Conservation (phyloP, 2,888 invertebrate genomes). For the Pollenia labialis region DNA sequence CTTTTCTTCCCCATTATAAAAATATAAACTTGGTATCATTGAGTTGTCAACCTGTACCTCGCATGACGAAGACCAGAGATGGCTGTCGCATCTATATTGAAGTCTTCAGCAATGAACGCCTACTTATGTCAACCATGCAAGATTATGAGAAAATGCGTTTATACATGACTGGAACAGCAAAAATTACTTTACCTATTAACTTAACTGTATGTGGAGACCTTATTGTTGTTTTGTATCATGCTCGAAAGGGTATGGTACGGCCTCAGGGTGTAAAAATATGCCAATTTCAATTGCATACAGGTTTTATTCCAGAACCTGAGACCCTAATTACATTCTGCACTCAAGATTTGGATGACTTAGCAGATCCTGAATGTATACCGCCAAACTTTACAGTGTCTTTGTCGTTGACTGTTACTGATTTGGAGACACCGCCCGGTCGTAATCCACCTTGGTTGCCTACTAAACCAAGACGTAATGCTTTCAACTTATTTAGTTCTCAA, state of each 20-base stretch:
- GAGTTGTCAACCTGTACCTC: conserved; percentile 93
- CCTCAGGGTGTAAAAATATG: conserved; percentile 94
- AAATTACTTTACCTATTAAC: conserved; percentile 89
- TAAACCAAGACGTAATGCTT: conserved; percentile 85
- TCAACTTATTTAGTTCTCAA: conserved; percentile 88
- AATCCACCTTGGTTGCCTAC: conserved; percentile 91
- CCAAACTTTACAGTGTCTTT: conserved; percentile 89
- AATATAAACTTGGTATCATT: conserved; percentile 92
- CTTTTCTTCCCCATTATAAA: conserved; percentile 91
- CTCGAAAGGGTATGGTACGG: conserved; percentile 91
- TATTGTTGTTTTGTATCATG: conserved; percentile 91
- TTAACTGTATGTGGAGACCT: conserved; percentile 94
- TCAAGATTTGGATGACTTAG: conserved; percentile 92
- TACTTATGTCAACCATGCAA: conserved; percentile 91
- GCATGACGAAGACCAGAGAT: conserved; percentile 96
- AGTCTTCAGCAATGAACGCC: conserved; percentile 93
- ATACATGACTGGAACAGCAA: conserved; percentile 81
- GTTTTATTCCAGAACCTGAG: conserved; percentile 91
- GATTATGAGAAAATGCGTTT: conserved; percentile 95
- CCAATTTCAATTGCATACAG: conserved; percentile 95
- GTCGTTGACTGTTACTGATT: conserved; percentile 89
- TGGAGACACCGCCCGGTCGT: conserved; percentile 88
- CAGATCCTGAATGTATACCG: conserved; percentile 89
- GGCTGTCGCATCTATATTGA: conserved; percentile 97
- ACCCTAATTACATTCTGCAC: conserved; percentile 90